Base-by-base conservation (phyloP, 2,888 invertebrate genomes). In the Ariolimax columbianus region DNA sequence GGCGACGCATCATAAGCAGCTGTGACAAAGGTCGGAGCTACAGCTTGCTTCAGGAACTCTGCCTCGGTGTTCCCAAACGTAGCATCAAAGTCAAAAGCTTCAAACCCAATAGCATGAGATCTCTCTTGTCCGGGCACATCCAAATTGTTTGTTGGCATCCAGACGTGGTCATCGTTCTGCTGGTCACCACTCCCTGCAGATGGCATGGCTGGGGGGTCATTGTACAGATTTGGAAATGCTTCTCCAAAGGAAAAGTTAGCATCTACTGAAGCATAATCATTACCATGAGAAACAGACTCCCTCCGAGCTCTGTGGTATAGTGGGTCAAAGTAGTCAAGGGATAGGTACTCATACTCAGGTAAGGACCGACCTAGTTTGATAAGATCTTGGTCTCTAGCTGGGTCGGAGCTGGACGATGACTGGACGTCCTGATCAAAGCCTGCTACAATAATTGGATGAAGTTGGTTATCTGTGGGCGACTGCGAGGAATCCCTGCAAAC, bases 251-350 rank as follows among this genome's bases (percentile, higher is more conserved):
- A 88, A 79, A 83, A 89, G 14, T 59, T 43, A 11, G 75, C 7
- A n/a, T 63, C 43, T n/a, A 14, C 47, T 33, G 70, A 1, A 26
- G 59, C 30, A 23, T 30, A n/a, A 26, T 47, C 59, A 33, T 36
- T 77, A 26, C 43, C 43, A 40, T 82, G 85, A 19, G 86, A 88
- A 11, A 91, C 83, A 17, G 91, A 92, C 59, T 90, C 89, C 51
- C 89, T 89, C 33, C 92, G 79, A 11, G 90, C 91, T 80, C 89
- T 89, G 68, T 86, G 85, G 84, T 91, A 91, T n/a, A 92, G 78
- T 0, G 92, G 92, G 83, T 92, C 92, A 89, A 92, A 92, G 77
- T 88, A 91, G 59, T 91, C 90, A 73, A 92, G 82, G 14, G 91
- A 90, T n/a, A 92, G 89, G 87, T 92, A 92, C 68, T 92, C 92